Conservation (phyloP, 2,888 invertebrate genomes). For the Clunio marinus region DNA sequence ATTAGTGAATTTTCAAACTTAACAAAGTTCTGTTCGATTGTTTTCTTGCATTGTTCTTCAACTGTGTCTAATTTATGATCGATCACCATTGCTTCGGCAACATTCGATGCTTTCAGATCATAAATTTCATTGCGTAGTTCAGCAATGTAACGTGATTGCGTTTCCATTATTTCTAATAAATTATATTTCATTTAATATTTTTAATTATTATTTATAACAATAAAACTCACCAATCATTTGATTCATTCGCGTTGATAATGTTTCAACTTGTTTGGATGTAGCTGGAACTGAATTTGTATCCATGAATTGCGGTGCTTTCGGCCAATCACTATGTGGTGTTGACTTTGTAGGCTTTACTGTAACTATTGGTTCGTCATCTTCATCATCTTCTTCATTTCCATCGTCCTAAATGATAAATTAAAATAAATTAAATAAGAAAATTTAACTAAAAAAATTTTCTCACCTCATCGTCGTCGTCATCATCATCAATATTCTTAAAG, state of each 20-base stretch:
- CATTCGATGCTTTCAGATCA: slow-evolving; percentile 44
- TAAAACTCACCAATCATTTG: slow-evolving; percentile 48
- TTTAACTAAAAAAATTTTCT: slow-evolving; percentile 2
- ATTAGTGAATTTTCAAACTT: background rate
- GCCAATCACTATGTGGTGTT: slow-evolving; percentile 43
- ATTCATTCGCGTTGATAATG: slow-evolving; percentile 46
- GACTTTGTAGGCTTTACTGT: slow-evolving; percentile 42
- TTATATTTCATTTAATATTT: slow-evolving; percentile 17
- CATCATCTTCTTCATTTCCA: slow-evolving; percentile 26
- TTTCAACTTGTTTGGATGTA: slow-evolving; percentile 42
- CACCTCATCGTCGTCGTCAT: slow-evolving; percentile 39
- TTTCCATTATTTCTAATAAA: slow-evolving; percentile 52
- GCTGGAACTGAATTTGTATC: slow-evolving; percentile 36
- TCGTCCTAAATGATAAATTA: slow-evolving; percentile 7
- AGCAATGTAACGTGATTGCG: slow-evolving; percentile 53
- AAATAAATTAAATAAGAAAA: background rate
- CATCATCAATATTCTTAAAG: slow-evolving; percentile 34
- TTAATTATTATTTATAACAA: background rate
- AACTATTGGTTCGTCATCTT: slow-evolving; percentile 37
- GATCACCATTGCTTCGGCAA: slow-evolving; percentile 40
- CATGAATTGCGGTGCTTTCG: slow-evolving; percentile 43
- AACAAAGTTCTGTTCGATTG: slow-evolving; percentile 48
- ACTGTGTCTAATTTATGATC: slow-evolving; percentile 37
- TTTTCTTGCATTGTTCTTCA: slow-evolving; percentile 41
- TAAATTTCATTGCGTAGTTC: slow-evolving; percentile 50